Evolutionary conservation across 2,113 vertebrate species (phyloP), one percentile per base, ranked within the genome.

Genomic region (Phasianus colchicus): DNA sequence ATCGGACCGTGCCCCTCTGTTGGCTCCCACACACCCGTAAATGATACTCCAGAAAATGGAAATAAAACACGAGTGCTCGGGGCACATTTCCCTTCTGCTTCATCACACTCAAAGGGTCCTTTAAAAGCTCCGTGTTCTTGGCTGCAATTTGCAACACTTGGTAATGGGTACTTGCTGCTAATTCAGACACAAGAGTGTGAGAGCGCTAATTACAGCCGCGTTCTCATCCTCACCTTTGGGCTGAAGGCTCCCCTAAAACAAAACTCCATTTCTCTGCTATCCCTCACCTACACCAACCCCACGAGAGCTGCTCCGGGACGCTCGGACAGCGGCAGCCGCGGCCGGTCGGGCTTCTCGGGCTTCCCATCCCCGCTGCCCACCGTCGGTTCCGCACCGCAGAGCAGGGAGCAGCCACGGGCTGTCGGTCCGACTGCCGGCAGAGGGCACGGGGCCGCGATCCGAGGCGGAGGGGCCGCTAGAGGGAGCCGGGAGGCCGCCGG

Each of bases 51-150:
- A 84, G 88, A 88, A 90, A 94, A 94, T 50, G 81, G 4, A 94
- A 93, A 92, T 83, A 74, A 92, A 96, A 58, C 60, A 2, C 12
- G 65, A 92, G 87, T 2, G 80, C 96, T 92, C 78, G 89, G 91
- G 94, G 96, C 94, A 64, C 93, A 64, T 89, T 94, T 94, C 90
- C 83, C 80, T 96, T 65, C 88, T 80, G 88, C 93, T 89, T 90
- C 77, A 13, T n/a, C 84, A 75, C 1, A 22, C 72, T 86, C 89
- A 88, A 64, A 93, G 42, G 43, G 22, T 25, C 12, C 38, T 94
- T 60, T 3, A 75, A 83, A 79, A 48, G 86, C 55, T 79, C 22
- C 2, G 0, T 79, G 93, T 93, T 93, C 91, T 90, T 95, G 86
- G 87, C 77, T 48, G 42, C 40, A 81, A 65, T 47, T 95, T 54